These are phyloP conservation scores for Sebastes steindachneri DNA, from an alignment of 2,797 vertebrate genomes.

Conservation along the genomic window DNA sequence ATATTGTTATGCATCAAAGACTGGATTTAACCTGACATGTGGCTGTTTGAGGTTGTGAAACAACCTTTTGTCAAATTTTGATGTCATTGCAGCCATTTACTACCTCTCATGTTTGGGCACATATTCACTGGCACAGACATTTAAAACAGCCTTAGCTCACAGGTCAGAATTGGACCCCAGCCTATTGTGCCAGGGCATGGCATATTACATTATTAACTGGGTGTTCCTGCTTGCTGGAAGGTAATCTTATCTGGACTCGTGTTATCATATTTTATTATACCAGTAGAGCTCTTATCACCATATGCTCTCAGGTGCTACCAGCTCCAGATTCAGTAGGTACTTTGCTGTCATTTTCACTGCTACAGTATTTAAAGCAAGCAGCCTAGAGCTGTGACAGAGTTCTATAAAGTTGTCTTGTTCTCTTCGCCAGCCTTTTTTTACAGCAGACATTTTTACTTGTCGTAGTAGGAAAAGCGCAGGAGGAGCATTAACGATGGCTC, in stretches of 20 bases:
- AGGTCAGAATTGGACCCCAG: neutral
- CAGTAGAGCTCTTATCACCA: constrained; percentile 32
- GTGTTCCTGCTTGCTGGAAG: constrained; percentile 15
- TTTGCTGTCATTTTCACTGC: neutral
- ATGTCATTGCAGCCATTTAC: neutral
- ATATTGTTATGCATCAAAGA: neutral
- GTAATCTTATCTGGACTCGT: constrained; percentile 38
- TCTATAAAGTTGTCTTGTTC: neutral
- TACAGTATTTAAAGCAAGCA: neutral
- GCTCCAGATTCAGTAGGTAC: neutral
- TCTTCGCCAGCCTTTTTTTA: neutral
- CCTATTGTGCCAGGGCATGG: neutral
- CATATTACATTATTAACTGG: constrained; percentile 13
- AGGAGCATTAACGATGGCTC: neutral
- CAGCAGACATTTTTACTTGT: neutral
- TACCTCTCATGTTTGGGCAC: neutral
- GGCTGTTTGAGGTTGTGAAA: neutral
- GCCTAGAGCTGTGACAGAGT: neutral
- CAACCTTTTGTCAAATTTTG: neutral
- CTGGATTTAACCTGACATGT: neutral
- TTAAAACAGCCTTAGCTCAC: neutral
- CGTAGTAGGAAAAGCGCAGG: neutral
- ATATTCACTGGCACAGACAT: neutral
- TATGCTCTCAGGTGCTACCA: neutral
- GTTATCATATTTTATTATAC: constrained; percentile 21